These are phyloP conservation scores for Lasaia peninsularis DNA, from an alignment of 1,140 invertebrate genomes.

Conservation along the genomic window DNA sequence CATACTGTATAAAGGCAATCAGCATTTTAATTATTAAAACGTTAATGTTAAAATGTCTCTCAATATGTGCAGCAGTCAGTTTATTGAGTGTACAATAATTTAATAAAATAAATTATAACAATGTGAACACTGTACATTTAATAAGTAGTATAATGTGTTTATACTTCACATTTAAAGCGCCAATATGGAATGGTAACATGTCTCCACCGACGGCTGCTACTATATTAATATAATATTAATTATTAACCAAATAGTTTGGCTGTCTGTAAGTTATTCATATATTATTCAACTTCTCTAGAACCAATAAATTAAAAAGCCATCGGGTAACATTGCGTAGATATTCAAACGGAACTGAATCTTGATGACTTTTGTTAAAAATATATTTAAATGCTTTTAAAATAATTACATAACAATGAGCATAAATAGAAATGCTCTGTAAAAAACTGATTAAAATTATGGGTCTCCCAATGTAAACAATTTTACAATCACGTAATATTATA, in stretches of 20 bases:
- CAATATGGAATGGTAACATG: constrained; percentile 59
- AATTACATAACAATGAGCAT: no score
- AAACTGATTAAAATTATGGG: no score
- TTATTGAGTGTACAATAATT: constrained; percentile 33
- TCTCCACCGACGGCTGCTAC: constrained; percentile 70
- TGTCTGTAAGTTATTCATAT: constrained; percentile 52
- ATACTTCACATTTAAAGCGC: constrained; percentile 5
- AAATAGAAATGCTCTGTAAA: no score
- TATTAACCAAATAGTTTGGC: background rate
- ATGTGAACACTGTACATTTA: background rate
- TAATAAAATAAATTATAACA: background rate
- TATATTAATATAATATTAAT: constrained; percentile 39
- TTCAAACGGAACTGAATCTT: no score
- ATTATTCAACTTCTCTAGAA: background rate
- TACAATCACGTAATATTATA: no score
- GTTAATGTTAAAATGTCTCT: constrained; percentile 1
- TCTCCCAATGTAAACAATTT: no score
- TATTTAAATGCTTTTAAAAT: no score
- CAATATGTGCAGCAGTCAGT: constrained; percentile 45
- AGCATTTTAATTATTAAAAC: background rate
- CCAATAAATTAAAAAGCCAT: background rate
- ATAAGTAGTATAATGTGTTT: background rate
- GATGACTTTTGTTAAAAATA: no score
- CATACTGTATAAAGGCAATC: background rate
- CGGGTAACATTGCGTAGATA: no score